Percentiles rank a stretch among this genome's conserved stretches.
phyloP scores from a whole-genome alignment of 2,797 vertebrate species.

The Cephalopachus bancanus region DNA sequence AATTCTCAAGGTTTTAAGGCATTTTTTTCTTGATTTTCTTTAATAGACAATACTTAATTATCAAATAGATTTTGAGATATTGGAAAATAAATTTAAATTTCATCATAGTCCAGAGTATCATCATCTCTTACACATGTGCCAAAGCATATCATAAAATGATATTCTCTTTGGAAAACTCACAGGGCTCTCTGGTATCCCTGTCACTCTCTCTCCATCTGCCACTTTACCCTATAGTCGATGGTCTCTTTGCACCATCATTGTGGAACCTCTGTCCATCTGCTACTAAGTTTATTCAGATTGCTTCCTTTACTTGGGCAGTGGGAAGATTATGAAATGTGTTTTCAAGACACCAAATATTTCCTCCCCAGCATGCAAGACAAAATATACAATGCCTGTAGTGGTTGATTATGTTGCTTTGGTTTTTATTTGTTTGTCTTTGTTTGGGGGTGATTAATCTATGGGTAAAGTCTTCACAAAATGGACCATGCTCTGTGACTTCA shows the following conservation, averaged over 20 bases:
- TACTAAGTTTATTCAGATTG: neutral
- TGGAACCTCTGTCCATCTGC: neutral
- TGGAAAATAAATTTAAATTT: neutral
- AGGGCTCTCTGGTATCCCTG: fast-evolving
- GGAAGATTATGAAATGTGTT: no score
- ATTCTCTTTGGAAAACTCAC: neutral
- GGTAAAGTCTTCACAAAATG: neutral
- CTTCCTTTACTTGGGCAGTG: neutral
- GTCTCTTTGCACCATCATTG: neutral
- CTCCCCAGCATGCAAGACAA: neutral
- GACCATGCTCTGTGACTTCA: neutral
- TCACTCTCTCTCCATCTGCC: neutral
- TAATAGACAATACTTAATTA: neutral
- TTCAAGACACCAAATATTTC: neutral
- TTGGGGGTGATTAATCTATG: neutral
- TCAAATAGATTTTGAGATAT: neutral
- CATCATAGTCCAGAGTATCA: neutral
- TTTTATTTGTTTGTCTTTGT: neutral
- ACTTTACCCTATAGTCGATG: neutral
- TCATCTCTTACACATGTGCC: neutral
- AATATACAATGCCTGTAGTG: neutral
- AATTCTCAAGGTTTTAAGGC: neutral
- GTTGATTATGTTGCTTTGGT: fast-evolving
- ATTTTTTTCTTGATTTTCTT: neutral
- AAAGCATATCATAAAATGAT: neutral